Evolutionary conservation across 2,797 vertebrate genomes (phyloP).

Genomic region (Lemur catta): DNA sequence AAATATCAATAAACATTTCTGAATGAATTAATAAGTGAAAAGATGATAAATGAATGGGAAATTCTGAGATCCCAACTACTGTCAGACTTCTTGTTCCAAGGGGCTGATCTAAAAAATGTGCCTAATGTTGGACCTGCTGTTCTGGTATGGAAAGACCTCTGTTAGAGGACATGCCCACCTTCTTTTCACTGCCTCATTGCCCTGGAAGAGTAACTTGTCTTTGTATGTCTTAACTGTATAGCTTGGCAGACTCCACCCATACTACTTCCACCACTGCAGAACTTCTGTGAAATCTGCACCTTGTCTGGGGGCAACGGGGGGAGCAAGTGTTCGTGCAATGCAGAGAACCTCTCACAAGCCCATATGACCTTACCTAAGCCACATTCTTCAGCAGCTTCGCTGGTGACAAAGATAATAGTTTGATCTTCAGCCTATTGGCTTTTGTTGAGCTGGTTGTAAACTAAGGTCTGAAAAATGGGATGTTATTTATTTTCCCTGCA

Average conservation of each 20-base stretch:
- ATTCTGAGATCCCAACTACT: background rate
- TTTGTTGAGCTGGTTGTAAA: background rate
- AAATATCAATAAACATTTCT: background rate
- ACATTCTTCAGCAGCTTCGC: background rate
- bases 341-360: background rate
- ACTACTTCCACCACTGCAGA: background rate
- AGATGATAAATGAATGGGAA: background rate
- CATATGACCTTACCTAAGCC: background rate
- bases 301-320: rapidly evolving
- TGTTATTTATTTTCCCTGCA: background rate
- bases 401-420: background rate
- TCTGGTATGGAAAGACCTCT: background rate
- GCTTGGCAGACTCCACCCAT: rapidly evolving
- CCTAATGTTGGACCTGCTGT: background rate
- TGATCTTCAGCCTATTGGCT: background rate
- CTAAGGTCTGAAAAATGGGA: background rate
- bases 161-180: background rate
- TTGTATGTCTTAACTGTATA: background rate
- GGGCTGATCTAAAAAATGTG: background rate
- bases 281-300: background rate
- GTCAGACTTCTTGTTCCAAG: background rate
- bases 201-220: background rate
- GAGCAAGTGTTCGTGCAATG: background rate
- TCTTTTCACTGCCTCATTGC: background rate
- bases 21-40: background rate